phyloP scores from a whole-genome alignment of 2,797 vertebrate species.

The Avahi laniger region DNA sequence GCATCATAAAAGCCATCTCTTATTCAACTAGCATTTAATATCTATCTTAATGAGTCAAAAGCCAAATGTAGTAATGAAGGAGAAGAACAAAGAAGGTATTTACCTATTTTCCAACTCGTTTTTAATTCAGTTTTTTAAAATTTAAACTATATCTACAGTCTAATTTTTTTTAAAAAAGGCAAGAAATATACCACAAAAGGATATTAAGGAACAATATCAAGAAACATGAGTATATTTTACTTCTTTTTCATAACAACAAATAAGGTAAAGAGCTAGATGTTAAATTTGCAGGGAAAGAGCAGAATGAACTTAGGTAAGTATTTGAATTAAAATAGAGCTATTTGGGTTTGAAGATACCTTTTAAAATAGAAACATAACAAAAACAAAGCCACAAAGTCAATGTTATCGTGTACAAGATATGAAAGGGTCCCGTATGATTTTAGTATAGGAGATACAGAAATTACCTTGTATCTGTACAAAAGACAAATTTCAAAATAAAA shows the following conservation, averaged over 20 bases:
- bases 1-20: conserved; percentile 53
- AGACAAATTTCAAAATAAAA: conserved; percentile 2
- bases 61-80: conserved; percentile 28
- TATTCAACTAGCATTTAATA: conserved; percentile 48
- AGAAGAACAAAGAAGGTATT: conserved; percentile 49
- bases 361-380: conserved; percentile 36
- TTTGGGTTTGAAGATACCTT: not conserved
- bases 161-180: not conserved
- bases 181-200: conserved; percentile 13
- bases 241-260: not conserved
- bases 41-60: conserved; percentile 48
- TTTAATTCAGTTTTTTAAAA: conserved; percentile 34
- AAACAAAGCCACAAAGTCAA: conserved; percentile 6
- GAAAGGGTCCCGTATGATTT: not conserved
- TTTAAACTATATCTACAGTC: not conserved
- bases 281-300: not conserved
- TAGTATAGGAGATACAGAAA: not conserved
- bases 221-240: not conserved
- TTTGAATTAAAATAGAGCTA: not conserved
- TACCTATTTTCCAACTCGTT: conserved; percentile 24
- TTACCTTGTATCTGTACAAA: not conserved
- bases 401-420: not conserved
- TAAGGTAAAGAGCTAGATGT: not conserved
- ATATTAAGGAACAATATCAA: not conserved
- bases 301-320: not conserved